phyloP scores from a whole-genome alignment of 2,113 vertebrate genomes.

The Tyto alba region DNA sequence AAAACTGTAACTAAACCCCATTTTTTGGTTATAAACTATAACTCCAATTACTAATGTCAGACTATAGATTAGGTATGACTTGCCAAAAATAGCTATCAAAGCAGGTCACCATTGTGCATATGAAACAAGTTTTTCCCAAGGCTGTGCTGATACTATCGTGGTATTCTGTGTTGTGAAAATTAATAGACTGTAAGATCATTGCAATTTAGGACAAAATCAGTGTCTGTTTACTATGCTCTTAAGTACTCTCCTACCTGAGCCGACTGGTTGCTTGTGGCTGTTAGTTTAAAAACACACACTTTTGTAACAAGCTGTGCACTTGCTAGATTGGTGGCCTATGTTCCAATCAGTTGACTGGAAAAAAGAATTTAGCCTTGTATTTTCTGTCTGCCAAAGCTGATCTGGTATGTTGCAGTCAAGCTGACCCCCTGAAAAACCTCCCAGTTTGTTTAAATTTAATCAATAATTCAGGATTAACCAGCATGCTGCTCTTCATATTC shows the following conservation, averaged over 20 bases:
- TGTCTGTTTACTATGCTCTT: neutral
- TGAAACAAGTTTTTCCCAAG: conserved; percentile 4
- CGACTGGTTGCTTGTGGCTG: neutral
- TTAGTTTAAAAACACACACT: neutral
- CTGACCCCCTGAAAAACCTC: neutral
- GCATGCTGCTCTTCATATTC: neutral
- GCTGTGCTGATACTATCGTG: neutral
- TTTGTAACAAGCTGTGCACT: neutral
- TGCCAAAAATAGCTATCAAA: conserved; percentile 42
- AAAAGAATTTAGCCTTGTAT: neutral
- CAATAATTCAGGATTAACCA: neutral
- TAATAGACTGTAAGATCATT: neutral
- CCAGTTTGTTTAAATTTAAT: neutral
- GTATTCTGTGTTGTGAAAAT: neutral
- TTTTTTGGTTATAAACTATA: neutral
- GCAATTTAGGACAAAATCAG: neutral
- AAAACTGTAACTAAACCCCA: neutral
- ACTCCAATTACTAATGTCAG: conserved; percentile 47
- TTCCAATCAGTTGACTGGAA: neutral
- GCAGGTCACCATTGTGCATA: conserved; percentile 31
- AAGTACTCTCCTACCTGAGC: neutral
- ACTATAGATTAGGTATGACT: conserved; percentile 30
- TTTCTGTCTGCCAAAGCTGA: neutral
- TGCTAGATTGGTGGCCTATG: neutral
- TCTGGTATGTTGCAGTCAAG: neutral